Evolutionary conservation across 2,113 vertebrate species (phyloP).

Genomic region (Colinus virginianus): DNA sequence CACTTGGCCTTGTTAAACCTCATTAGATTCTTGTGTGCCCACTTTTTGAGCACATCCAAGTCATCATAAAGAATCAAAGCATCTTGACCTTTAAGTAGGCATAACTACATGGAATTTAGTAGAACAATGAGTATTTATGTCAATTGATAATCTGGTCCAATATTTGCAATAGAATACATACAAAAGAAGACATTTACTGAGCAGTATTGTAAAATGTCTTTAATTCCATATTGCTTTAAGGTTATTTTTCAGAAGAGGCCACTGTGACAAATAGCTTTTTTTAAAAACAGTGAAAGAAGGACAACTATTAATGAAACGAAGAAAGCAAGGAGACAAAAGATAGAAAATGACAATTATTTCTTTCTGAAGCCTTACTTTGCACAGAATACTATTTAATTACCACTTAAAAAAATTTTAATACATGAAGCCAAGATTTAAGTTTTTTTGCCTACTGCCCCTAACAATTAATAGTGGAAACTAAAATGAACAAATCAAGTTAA

Average conservation of each 20-base stretch:
- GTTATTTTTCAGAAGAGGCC: background rate
- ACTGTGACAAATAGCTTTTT: background rate
- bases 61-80: background rate
- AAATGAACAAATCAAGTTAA: background rate
- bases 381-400: background rate
- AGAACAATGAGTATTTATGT: background rate
- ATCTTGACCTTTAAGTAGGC: background rate
- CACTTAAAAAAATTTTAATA: background rate
- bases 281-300: background rate
- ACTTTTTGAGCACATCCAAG: too few species aligned
- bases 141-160: background rate
- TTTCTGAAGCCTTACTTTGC: background rate
- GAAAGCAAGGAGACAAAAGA: background rate
- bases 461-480: background rate
- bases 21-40: too few species aligned
- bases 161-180: background rate
- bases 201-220: background rate
- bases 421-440: background rate
- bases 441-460: background rate
- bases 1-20: too few species aligned
- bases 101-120: background rate
- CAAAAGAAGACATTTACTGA: background rate
- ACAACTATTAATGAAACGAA: background rate
- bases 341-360: background rate
- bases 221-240: background rate